phyloP scores from a whole-genome alignment of 1,140 invertebrate genomes.

The Coptotermes formosanus region DNA sequence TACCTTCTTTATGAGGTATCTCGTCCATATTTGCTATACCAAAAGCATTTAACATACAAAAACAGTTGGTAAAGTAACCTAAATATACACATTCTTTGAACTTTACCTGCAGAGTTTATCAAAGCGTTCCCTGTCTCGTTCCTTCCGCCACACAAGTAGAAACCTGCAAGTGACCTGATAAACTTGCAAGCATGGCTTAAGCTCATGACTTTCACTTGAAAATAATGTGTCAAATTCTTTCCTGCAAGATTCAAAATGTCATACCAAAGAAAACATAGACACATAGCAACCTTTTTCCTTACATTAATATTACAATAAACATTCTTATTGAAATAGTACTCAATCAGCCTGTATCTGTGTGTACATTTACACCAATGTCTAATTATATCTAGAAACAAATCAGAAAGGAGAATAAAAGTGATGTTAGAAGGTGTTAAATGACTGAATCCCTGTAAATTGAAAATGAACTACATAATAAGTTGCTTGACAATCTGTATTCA shows the following conservation, averaged over 20 bases:
- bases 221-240: slow-evolving; percentile 68
- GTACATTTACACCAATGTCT: too few species aligned
- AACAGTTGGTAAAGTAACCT: too few species aligned
- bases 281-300: not conserved
- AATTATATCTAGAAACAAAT: too few species aligned
- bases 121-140: slow-evolving; percentile 69
- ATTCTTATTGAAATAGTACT: not conserved
- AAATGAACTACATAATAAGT: too few species aligned
- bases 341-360: too few species aligned
- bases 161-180: slow-evolving; percentile 69
- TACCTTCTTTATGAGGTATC: too few species aligned
- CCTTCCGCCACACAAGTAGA: slow-evolving; percentile 66
- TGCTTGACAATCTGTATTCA: too few species aligned
- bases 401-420: too few species aligned
- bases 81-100: not conserved
- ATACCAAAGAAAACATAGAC: not conserved
- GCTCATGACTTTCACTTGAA: slow-evolving; percentile 51
- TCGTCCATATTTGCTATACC: too few species aligned
- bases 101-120: slow-evolving; percentile 68
- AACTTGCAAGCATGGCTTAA: slow-evolving; percentile 65
- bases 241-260: slow-evolving; percentile 51
- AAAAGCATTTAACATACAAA: too few species aligned
- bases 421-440: too few species aligned
- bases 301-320: not conserved
- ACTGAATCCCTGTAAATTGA: too few species aligned